These are phyloP conservation scores for Dione juno DNA, from an alignment of 2,888 invertebrate genomes.

Conservation along the genomic window DNA sequence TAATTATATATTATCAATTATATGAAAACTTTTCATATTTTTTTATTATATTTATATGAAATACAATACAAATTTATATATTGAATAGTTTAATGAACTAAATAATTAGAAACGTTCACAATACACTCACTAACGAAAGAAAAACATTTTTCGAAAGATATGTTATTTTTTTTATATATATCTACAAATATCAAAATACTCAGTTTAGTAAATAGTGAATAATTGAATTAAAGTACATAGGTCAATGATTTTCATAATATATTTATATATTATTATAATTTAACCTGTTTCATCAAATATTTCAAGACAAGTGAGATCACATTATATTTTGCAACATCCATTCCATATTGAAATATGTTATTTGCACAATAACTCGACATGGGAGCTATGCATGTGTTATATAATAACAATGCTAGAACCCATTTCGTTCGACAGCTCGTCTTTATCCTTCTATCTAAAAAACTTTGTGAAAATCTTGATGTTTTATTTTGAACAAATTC, in stretches of 20 bases:
- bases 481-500: constrained; percentile 22
- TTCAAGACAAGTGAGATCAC: constrained; percentile 64
- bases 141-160: too few relatives aligned
- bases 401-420: constrained; percentile 74
- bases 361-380: constrained; percentile 75
- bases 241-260: background rate
- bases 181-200: too few relatives aligned
- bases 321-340: constrained; percentile 75
- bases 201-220: too few relatives aligned
- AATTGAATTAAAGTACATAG: background rate
- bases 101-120: too few relatives aligned
- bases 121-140: too few relatives aligned
- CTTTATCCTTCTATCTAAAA: constrained; percentile 48
- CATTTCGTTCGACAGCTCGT: constrained; percentile 60
- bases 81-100: too few relatives aligned
- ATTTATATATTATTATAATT: constrained; percentile 20
- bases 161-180: too few relatives aligned
- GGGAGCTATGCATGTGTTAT: constrained; percentile 74
- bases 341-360: constrained; percentile 70
- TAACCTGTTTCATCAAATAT: constrained; percentile 69
- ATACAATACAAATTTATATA: too few relatives aligned
- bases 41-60: too few relatives aligned
- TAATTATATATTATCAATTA: background rate
- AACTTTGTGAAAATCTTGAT: constrained; percentile 41
- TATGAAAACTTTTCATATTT: background rate